Percentiles rank a stretch among this genome's conserved stretches.
phyloP scores from a whole-genome alignment of 1,140 invertebrate species.

The Bombus confusus region DNA sequence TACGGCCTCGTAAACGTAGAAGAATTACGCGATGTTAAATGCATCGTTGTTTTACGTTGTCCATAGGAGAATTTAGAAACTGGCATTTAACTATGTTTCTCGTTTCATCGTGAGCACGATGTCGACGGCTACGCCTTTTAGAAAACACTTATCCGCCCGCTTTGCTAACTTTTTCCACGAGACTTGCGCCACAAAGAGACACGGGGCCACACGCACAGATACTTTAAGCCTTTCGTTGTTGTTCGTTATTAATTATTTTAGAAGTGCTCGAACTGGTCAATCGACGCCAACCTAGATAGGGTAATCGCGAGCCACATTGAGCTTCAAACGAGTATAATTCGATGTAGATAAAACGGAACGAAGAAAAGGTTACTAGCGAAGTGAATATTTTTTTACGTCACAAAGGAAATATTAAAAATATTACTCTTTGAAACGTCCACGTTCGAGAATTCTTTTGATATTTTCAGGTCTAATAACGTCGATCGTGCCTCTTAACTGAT shows the following conservation, averaged over 20 bases:
- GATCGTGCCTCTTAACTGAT: slow-evolving; percentile 17
- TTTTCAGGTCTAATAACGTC: slow-evolving; percentile 29
- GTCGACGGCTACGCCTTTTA: background rate
- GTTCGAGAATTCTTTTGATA: slow-evolving; percentile 29
- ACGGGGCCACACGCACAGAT: background rate
- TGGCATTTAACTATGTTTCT: background rate
- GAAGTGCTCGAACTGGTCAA: background rate
- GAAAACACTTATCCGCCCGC: background rate
- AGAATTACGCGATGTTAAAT: slow-evolving; percentile 4
- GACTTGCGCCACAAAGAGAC: background rate
- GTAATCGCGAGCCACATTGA: background rate
- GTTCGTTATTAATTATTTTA: slow-evolving; percentile 17
- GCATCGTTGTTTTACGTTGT: background rate
- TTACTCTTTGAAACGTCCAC: slow-evolving; percentile 39
- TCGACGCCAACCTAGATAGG: background rate
- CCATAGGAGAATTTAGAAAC: background rate
- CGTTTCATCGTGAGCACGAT: background rate
- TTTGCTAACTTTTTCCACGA: background rate
- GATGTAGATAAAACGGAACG: background rate
- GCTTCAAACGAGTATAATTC: background rate
- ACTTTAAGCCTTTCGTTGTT: background rate
- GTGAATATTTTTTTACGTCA: slow-evolving; percentile 17
- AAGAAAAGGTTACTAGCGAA: background rate
- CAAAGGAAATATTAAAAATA: slow-evolving; percentile 36
- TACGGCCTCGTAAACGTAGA: slow-evolving; percentile 49